Evolutionary conservation across 2,888 invertebrate genomes (phyloP).

Genomic region (Diabrotica balteata): DNA sequence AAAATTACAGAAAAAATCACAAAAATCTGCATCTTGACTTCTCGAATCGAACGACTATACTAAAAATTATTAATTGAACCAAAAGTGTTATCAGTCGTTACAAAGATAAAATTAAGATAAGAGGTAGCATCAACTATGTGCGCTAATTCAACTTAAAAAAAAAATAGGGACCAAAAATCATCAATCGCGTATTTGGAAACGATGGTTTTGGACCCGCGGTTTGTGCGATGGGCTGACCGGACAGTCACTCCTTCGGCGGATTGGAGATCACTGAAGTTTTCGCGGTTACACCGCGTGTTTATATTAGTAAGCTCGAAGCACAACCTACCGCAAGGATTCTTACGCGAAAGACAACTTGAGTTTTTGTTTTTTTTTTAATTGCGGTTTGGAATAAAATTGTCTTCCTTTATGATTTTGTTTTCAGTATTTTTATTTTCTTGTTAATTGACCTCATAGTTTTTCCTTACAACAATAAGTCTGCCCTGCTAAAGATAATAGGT

Average conservation of each 20-base stretch:
- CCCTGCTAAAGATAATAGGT: too few species aligned
- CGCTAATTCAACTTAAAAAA: constrained; percentile 3
- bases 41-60: constrained; percentile 13
- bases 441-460: too few species aligned
- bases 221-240: constrained; percentile 17
- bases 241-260: constrained; percentile 20
- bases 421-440: too few species aligned
- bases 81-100: constrained; percentile 17
- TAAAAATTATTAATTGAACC: constrained; percentile 15
- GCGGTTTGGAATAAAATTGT: constrained; percentile 1
- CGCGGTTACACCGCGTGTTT: constrained; percentile 25
- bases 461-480: too few species aligned
- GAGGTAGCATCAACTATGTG: background rate
- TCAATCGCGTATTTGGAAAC: constrained; percentile 42
- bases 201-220: constrained; percentile 33
- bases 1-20: constrained; percentile 29
- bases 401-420: constrained; percentile 4
- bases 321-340: constrained; percentile 39
- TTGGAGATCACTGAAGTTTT: constrained; percentile 35
- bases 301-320: constrained; percentile 26
- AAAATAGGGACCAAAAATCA: constrained; percentile 35
- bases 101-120: constrained; percentile 17
- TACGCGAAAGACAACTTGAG: constrained; percentile 14
- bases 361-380: constrained; percentile 17
- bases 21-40: constrained; percentile 33